These are phyloP conservation scores for Cheilosia vulpina DNA, from an alignment of 2,888 invertebrate genomes.

Conservation along the genomic window DNA sequence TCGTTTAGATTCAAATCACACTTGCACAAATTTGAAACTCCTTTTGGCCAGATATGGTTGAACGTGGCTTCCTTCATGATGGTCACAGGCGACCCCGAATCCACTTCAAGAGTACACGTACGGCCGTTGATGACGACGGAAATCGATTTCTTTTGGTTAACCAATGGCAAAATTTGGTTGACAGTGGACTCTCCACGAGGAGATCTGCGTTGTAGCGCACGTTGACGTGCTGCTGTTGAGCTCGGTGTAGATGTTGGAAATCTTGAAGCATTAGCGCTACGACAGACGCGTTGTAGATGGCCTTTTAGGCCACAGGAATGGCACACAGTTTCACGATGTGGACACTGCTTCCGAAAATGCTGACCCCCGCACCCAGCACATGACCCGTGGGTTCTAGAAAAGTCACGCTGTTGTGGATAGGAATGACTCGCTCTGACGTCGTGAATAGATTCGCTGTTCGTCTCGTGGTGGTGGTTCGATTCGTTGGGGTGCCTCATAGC, in stretches of 20 bases:
- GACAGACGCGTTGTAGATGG: slow-evolving; percentile 25
- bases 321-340: slow-evolving; percentile 32
- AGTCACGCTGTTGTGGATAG: too few relatives aligned
- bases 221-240: slow-evolving; percentile 3
- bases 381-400: slow-evolving; percentile 1
- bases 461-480: slow-evolving; percentile 12
- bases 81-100: slow-evolving; percentile 47
- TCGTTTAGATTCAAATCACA: slow-evolving; percentile 42
- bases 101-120: slow-evolving; percentile 40
- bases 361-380: slow-evolving; percentile 32
- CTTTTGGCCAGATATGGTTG: slow-evolving; percentile 9
- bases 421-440: too few relatives aligned
- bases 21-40: neutral
- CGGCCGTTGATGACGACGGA: slow-evolving; percentile 39
- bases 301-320: slow-evolving; percentile 19
- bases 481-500: slow-evolving; percentile 3
- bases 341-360: slow-evolving; percentile 22
- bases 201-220: neutral
- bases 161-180: slow-evolving; percentile 41
- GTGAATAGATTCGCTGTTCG: slow-evolving; percentile 10
- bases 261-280: slow-evolving; percentile 5
- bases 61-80: slow-evolving; percentile 39
- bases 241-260: neutral
- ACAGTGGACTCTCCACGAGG: slow-evolving; percentile 10
- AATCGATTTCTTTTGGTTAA: slow-evolving; percentile 41